These are phyloP conservation scores for Dorcus hopei DNA, from an alignment of 2,888 invertebrate genomes.

Conservation along the genomic window DNA sequence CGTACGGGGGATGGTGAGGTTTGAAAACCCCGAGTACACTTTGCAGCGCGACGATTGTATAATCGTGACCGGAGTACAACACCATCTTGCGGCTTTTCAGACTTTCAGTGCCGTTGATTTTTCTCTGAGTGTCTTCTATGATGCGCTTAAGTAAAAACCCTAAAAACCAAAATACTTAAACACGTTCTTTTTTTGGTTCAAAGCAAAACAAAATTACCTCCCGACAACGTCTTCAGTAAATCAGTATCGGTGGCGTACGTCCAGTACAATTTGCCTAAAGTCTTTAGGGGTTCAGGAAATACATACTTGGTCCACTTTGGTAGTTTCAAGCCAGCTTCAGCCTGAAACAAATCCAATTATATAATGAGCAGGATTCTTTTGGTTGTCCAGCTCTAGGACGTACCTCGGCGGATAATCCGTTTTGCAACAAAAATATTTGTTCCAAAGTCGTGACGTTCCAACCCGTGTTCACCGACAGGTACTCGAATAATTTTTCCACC, in stretches of 20 bases:
- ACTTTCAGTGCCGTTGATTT: constrained; percentile 4
- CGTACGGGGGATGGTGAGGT: constrained; percentile 40
- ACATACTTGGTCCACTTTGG: constrained; percentile 47
- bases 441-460: constrained; percentile 11
- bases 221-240: constrained; percentile 37
- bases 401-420: constrained; percentile 9
- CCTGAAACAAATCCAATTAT: constrained; percentile 23
- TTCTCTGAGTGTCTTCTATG: constrained; percentile 3
- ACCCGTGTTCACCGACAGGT: constrained; percentile 12
- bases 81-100: constrained; percentile 25
- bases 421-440: constrained; percentile 8
- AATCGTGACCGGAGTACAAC: constrained; percentile 54
- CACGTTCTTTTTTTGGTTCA: too few relatives aligned
- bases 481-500: constrained; percentile 7
- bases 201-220: constrained; percentile 7
- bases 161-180: background rate
- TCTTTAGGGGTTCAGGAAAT: constrained; percentile 39
- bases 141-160: constrained; percentile 15
- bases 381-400: background rate
- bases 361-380: too few relatives aligned
- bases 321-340: constrained; percentile 39
- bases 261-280: constrained; percentile 41
- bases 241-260: constrained; percentile 37
- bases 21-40: constrained; percentile 49
- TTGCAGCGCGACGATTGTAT: constrained; percentile 51